A percentile compares a stretch with the other conserved stretches of the same genome.
Evolutionary conservation across 1,140 invertebrate genomes (phyloP).

Genomic region (Aphaenogaster ashmeadi): DNA sequence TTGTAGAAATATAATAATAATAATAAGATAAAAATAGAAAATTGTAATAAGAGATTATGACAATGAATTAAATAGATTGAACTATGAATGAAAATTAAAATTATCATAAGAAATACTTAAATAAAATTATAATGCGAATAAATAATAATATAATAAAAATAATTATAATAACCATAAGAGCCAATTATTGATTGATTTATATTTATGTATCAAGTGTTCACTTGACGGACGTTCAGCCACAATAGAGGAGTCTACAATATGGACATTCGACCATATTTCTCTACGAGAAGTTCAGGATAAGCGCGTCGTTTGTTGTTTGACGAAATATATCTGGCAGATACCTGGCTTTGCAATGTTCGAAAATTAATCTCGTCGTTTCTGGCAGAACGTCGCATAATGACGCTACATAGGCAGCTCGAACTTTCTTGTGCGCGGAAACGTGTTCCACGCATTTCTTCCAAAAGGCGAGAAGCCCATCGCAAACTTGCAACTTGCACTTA

Average conservation of each 20-base stretch:
- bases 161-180: background rate
- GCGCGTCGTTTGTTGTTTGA: background rate
- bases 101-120: background rate
- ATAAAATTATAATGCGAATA: background rate
- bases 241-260: background rate
- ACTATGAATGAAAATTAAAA: background rate
- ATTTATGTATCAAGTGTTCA: background rate
- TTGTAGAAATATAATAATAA: background rate
- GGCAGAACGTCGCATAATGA: conserved; percentile 72
- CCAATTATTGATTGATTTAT: background rate
- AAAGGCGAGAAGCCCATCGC: conserved; percentile 74
- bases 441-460: conserved; percentile 79
- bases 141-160: background rate
- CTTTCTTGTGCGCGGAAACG: conserved; percentile 67
- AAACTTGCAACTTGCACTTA: conserved; percentile 72
- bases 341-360: conserved; percentile 82
- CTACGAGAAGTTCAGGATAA: background rate
- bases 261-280: background rate
- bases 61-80: background rate
- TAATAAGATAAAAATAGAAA: conserved; percentile 13
- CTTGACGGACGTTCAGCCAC: background rate
- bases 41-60: background rate
- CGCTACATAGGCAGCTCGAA: conserved; percentile 71
- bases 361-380: conserved; percentile 67
- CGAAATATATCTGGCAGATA: conserved; percentile 43